A percentile compares a stretch with the other conserved stretches of the same genome.
These are phyloP conservation scores for Anableps anableps DNA, from an alignment of 2,797 vertebrate species.

Conservation along the genomic window DNA sequence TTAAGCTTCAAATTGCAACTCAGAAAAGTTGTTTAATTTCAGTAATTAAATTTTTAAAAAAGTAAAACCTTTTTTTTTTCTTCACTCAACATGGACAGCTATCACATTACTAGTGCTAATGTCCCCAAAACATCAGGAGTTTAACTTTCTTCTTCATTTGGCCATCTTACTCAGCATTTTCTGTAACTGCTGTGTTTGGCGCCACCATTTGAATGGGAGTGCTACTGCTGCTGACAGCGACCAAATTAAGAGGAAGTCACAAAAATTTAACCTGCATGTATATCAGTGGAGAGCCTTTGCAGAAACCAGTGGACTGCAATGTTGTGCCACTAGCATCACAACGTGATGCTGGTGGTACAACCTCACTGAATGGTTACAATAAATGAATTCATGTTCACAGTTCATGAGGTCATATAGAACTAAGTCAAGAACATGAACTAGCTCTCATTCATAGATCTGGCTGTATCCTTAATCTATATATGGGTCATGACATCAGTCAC, in stretches of 20 bases:
- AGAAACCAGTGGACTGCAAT: too few relatives aligned
- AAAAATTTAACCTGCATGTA: too few relatives aligned
- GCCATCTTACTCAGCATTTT: too few relatives aligned
- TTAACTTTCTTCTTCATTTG: too few relatives aligned
- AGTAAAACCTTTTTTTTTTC: neutral
- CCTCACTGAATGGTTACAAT: too few relatives aligned
- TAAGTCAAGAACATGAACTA: neutral
- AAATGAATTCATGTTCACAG: too few relatives aligned
- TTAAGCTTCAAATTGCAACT: neutral
- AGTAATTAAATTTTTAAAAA: neutral
- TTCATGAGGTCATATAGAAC: neutral
- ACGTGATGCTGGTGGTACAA: too few relatives aligned
- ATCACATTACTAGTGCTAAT: neutral
- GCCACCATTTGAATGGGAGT: neutral
- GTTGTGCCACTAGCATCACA: too few relatives aligned
- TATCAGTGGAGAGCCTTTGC: too few relatives aligned
- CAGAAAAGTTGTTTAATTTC: neutral
- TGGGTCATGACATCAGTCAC: neutral
- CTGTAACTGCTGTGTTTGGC: too few relatives aligned
- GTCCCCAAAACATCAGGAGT: too few relatives aligned
- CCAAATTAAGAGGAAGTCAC: neutral
- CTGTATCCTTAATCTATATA: neutral
- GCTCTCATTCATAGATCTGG: neutral
- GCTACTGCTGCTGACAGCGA: too few relatives aligned
- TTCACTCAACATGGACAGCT: neutral